Conservation (phyloP, 2,113 vertebrate species). For the Neolamprologus tretocephalus region DNA sequence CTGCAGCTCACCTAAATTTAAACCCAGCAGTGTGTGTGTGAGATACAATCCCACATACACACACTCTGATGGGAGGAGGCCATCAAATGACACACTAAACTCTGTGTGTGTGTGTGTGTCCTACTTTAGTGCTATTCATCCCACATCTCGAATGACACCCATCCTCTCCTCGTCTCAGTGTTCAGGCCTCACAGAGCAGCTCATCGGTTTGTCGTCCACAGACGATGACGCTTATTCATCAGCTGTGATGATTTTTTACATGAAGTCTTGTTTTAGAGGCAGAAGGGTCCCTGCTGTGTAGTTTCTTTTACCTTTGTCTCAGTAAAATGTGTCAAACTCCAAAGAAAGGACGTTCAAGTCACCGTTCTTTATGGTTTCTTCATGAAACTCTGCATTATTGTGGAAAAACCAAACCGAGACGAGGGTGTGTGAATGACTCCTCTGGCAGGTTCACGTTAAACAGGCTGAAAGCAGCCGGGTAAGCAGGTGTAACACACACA, state of each 20-base stretch:
- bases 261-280: neutral
- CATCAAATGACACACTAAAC: neutral
- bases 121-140: constrained; percentile 37
- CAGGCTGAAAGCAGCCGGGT: neutral
- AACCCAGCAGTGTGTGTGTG: neutral
- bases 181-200: neutral
- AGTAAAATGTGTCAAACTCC: accelerated
- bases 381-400: neutral
- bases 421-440: neutral
- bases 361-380: accelerated
- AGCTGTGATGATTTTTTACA: neutral
- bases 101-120: constrained; percentile 1
- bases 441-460: neutral
- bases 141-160: constrained; percentile 17
- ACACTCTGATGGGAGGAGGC: neutral
- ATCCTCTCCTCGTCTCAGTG: neutral
- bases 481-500: neutral
- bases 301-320: accelerated
- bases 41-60: neutral
- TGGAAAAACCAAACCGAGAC: neutral
- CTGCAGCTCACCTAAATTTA: constrained; percentile 21
- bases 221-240: neutral
- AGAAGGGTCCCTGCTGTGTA: neutral
- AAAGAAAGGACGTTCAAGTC: neutral
- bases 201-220: neutral